Base-by-base conservation (phyloP, 2,797 vertebrate genomes). In the Simalia tracyae region DNA sequence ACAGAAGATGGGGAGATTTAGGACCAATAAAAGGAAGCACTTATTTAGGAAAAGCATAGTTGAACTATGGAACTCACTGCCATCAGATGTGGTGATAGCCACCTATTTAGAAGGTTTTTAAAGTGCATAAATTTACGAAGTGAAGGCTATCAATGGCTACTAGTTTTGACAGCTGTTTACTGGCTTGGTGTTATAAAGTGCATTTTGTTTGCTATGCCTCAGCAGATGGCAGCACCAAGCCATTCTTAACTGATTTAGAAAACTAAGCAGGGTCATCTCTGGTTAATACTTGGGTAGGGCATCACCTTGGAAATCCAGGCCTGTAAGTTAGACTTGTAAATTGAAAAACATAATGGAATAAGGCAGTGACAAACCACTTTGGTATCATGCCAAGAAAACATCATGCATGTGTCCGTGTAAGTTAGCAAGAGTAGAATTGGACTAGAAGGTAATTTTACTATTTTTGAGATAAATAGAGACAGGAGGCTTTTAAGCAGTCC, bases 391-490 rank as follows among this genome's bases (percentile, higher is more conserved):
- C 76, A 81, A 81, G 76, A 81, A 81, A 81, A 46, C 76, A 81
- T 46, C 76, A 81, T 61, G 14, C 8, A 81, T 81, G 19, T 22
- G 42, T 81, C 76, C 46, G 42, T 24, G 24, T 42, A 81, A 81
- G 76, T 10, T 36, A 46, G 42, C 42, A 81, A 81, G 76, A 46
- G 19, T 81, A 46, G 76, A 46, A 81, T 81, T 81, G 46, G 76
- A 81, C 42, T 81, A 12, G 42, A 81, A 87, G 1, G 17, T 89
- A 91, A 86, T 94, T 42, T 92, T 92, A 56, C 12, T 64, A 68
- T 95, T 57, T 90, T 93, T 66, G n/a, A 64, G 57, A 86, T 36
- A 2, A 90, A 90, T 90, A n/a, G 59, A n/a, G 22, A 84, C 28
- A 84, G 92, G n/a, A 36, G 36, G 8, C 2, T 92, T 92, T 89